These are phyloP conservation scores for Selenia dentaria DNA, from an alignment of 2,888 invertebrate genomes.

Conservation along the genomic window DNA sequence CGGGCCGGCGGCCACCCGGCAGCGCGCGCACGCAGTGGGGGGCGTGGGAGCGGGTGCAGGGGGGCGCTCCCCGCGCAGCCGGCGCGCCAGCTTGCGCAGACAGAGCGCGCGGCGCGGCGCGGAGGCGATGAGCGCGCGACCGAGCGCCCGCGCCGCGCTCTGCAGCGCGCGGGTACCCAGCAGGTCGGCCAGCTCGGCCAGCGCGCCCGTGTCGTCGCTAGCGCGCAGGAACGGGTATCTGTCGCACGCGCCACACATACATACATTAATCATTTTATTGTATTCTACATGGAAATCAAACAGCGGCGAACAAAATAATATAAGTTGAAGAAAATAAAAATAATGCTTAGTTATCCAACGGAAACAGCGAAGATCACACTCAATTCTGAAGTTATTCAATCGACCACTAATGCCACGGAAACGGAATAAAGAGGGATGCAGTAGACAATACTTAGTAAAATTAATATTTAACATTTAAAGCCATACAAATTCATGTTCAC, in stretches of 20 bases:
- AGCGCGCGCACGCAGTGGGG: constrained; percentile 37
- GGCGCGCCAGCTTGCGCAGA: constrained; percentile 32
- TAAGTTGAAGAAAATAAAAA: no score
- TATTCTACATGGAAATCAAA: no score
- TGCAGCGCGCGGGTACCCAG: constrained; percentile 90
- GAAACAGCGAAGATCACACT: no score
- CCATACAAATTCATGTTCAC: no score
- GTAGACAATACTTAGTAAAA: no score
- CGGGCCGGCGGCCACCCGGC: constrained; percentile 27
- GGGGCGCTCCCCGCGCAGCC: constrained; percentile 18
- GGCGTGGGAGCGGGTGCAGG: constrained; percentile 26
- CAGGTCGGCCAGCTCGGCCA: constrained; percentile 92
- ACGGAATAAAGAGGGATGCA: no score
- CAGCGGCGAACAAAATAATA: no score
- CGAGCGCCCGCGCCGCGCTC: constrained; percentile 87
- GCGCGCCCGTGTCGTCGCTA: constrained; percentile 87
- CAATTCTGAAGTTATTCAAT: no score
- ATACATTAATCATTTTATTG: no score
- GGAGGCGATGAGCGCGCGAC: constrained; percentile 59
- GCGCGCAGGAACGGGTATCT: constrained; percentile 95
- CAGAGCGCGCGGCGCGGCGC: constrained; percentile 37
- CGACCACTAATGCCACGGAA: no score
- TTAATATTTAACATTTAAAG: no score
- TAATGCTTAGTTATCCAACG: no score
- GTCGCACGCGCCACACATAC: constrained; percentile 54